phyloP scores from a whole-genome alignment of 2,888 invertebrate species.

The Cybosia mesomella region DNA sequence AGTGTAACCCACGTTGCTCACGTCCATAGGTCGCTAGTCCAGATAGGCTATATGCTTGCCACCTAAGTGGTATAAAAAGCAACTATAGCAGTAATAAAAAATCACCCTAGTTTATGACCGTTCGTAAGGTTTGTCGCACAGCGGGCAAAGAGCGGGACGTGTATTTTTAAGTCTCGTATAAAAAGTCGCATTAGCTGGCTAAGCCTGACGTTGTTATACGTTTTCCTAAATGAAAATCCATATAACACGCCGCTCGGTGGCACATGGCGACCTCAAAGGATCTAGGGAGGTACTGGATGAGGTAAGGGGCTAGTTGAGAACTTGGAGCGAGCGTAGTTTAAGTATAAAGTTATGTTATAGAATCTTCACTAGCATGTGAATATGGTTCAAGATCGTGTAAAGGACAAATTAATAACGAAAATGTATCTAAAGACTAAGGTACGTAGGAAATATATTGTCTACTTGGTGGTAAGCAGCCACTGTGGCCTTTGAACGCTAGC shows the following conservation, averaged over 20 bases:
- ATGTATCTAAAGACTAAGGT: too few relatives aligned
- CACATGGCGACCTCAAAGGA: constrained; percentile 70
- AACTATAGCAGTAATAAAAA: neutral
- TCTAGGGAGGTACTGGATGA: constrained; percentile 53
- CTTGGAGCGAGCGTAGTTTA: constrained; percentile 20
- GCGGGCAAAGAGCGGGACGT: neutral
- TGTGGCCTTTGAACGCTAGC: too few relatives aligned
- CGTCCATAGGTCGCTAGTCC: too few relatives aligned
- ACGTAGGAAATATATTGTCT: too few relatives aligned
- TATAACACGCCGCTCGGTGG: constrained; percentile 81
- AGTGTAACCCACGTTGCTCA: too few relatives aligned
- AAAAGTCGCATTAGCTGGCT: constrained; percentile 81
- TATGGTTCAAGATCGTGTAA: too few relatives aligned
- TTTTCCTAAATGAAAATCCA: constrained; percentile 85
- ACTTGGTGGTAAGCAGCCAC: too few relatives aligned
- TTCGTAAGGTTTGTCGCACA: neutral
- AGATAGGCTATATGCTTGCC: too few relatives aligned
- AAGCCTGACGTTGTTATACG: constrained; percentile 80
- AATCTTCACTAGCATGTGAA: too few relatives aligned
- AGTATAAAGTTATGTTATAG: neutral
- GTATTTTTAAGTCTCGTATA: constrained; percentile 78
- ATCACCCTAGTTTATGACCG: neutral
- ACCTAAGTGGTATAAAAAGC: too few relatives aligned
- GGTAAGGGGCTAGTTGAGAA: constrained; percentile 26
- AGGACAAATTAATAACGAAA: too few relatives aligned